phyloP scores from a whole-genome alignment of 1,140 invertebrate genomes.

The Choristoneura fumiferana region DNA sequence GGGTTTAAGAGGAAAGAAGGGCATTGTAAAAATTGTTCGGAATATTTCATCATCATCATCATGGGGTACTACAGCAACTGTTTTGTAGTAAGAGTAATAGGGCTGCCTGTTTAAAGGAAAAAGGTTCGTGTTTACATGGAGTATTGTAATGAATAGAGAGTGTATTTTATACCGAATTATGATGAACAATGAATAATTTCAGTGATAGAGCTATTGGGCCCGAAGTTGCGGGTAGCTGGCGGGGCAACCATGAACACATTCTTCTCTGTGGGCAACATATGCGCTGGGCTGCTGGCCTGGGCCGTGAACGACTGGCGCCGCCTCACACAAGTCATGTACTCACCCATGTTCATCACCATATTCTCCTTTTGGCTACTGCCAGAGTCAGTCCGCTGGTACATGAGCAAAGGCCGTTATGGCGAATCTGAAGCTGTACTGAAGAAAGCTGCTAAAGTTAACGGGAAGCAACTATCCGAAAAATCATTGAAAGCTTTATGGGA shows the following conservation, averaged over 20 bases:
- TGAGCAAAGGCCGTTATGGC: conserved; percentile 84
- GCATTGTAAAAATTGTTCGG: too few species aligned
- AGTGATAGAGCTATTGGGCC: conserved; percentile 87
- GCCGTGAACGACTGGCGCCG: neutral
- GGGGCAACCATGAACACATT: conserved; percentile 82
- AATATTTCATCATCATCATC: too few species aligned
- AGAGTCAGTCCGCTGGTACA: conserved; percentile 88
- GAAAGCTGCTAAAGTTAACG: conserved; percentile 83
- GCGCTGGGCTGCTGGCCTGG: neutral
- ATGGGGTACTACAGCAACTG: too few species aligned
- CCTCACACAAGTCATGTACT: conserved; percentile 76
- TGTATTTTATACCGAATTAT: too few species aligned
- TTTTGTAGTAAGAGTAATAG: too few species aligned
- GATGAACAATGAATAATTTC: conserved; percentile 18
- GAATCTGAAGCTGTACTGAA: conserved; percentile 82
- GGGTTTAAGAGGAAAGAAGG: too few species aligned
- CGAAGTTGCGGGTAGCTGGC: conserved; percentile 84
- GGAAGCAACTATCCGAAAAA: conserved; percentile 75
- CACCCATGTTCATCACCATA: conserved; percentile 82
- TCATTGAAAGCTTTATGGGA: conserved; percentile 64
- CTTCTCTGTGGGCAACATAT: neutral
- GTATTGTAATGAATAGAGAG: too few species aligned
- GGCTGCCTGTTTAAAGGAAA: too few species aligned
- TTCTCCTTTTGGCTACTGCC: conserved; percentile 81
- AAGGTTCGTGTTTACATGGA: too few species aligned